Evolutionary conservation across 2,797 vertebrate species (phyloP), one percentile per base, ranked within the genome.

Genomic region (Acipenser transmontanus): DNA sequence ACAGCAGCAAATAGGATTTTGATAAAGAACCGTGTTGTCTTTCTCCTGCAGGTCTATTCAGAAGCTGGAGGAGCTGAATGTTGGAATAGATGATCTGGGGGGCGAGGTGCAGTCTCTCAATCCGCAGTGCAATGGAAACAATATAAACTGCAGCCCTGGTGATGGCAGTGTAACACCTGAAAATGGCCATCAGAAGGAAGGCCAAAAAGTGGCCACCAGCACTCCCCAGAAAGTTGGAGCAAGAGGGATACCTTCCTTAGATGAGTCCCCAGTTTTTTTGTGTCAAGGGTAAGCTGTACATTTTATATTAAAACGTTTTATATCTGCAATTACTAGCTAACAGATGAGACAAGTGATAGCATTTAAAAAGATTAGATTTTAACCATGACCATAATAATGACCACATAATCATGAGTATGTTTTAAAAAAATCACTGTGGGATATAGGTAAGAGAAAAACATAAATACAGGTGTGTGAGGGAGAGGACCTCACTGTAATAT

Each of bases 61-160:
- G 82, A 98, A 95, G 76, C 79, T 99, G 68, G 97, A 95, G 77
- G 95, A 98, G 77, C 89, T 98, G 84, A 99, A 97, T 61, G 87
- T 98, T 69, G 92, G 93, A 52, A 93, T 97, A 73, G 96, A 98
- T 67, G 92, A 78, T 78, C 85, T 87, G 70, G 92, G 90, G 70
- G 94, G 91, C 12, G 95, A 96, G n/a, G 86, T 89, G 6, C 85
- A 91, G 51, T 63, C 81, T 1, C 79, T 93, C 66, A 91, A 70
- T 66, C 91, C 92, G 71, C 92, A 93, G 13, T 94, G 91, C 74
- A 95, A 91, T 0, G 91, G 94, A 65, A 94, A 73, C 63, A 85
- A 84, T 78, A 73, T 73, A 13, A 87, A 51, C 49, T 82, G 71
- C 50, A 76, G 68, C 72, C 72, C 34, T 75, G 78, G 66, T 79